phyloP scores from a whole-genome alignment of 2,113 vertebrate species.

The Plectropomus leopardus region DNA sequence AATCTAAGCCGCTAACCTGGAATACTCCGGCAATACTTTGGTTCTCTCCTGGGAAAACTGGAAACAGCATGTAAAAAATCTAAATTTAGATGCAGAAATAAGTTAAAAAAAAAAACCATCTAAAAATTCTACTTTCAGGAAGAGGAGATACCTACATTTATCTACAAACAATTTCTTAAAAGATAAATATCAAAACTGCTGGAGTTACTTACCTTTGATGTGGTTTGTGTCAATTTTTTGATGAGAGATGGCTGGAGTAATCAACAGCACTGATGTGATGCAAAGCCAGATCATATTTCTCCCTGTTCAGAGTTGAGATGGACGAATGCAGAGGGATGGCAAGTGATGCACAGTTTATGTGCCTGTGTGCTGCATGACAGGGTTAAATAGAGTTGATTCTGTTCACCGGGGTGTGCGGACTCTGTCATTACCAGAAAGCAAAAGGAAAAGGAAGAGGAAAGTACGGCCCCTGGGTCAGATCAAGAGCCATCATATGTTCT shows the following conservation, averaged over 20 bases:
- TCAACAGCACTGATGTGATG: slow-evolving; percentile 45
- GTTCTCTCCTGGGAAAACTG: slow-evolving; percentile 72
- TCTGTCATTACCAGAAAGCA: slow-evolving; percentile 61
- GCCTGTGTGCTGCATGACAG: slow-evolving; percentile 55
- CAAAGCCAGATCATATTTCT: slow-evolving; percentile 65
- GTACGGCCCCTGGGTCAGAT: slow-evolving; percentile 61
- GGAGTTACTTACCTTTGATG: slow-evolving; percentile 59
- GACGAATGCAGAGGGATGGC: slow-evolving; percentile 2
- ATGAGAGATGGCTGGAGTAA: slow-evolving; percentile 40
- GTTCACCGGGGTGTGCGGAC: slow-evolving; percentile 56
- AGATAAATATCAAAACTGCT: background rate
- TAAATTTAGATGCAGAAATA: too few relatives aligned
- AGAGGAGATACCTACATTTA: background rate
- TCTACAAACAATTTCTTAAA: background rate
- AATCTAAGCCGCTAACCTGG: slow-evolving; percentile 57
- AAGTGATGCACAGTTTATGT: slow-evolving; percentile 45
- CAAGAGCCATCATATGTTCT: slow-evolving; percentile 62
- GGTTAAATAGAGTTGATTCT: slow-evolving; percentile 78
- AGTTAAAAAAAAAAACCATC: too few relatives aligned
- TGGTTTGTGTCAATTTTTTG: slow-evolving; percentile 17
- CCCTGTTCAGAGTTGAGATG: slow-evolving; percentile 31
- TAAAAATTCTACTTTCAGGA: too few relatives aligned
- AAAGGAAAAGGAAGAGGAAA: slow-evolving; percentile 83
- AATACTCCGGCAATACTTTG: slow-evolving; percentile 87
- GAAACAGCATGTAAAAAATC: slow-evolving; percentile 6